Percentiles rank a stretch among this genome's conserved stretches.
Evolutionary conservation across 2,888 invertebrate species (phyloP).

Genomic region (Microctonus brassicae): DNA sequence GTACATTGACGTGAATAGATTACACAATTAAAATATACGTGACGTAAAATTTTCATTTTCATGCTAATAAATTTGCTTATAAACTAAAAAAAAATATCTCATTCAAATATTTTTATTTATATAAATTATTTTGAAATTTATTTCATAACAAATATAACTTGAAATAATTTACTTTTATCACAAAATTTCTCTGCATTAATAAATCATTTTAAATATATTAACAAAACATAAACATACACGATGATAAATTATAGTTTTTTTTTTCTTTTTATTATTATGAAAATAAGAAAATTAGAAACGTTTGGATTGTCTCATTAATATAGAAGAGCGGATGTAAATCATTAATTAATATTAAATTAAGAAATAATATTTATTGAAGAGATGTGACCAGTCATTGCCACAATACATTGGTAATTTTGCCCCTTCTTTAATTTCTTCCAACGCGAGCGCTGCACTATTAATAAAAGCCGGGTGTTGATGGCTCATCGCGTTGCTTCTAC

Average conservation of each 20-base stretch:
- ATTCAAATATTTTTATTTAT: no score
- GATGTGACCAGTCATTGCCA: conserved; percentile 5
- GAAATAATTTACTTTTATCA: background rate
- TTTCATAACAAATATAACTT: background rate
- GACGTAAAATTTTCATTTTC: no score
- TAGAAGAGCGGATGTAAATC: background rate
- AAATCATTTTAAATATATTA: no score
- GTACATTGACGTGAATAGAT: background rate
- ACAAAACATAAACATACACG: no score
- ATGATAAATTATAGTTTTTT: background rate
- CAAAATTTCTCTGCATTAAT: no score
- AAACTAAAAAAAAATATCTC: no score
- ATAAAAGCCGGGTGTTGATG: background rate
- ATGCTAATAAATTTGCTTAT: no score
- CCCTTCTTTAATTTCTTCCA: conserved; percentile 5
- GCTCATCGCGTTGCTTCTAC: background rate
- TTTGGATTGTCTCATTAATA: no score
- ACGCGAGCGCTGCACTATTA: conserved; percentile 14
- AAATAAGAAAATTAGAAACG: background rate
- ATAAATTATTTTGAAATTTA: background rate
- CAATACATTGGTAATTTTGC: conserved; percentile 25
- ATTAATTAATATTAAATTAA: background rate
- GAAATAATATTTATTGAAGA: background rate
- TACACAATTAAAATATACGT: no score
- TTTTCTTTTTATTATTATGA: conserved; percentile 3